Evolutionary conservation across 1,140 invertebrate species (phyloP).

Genomic region (Neodiprion fabricii): DNA sequence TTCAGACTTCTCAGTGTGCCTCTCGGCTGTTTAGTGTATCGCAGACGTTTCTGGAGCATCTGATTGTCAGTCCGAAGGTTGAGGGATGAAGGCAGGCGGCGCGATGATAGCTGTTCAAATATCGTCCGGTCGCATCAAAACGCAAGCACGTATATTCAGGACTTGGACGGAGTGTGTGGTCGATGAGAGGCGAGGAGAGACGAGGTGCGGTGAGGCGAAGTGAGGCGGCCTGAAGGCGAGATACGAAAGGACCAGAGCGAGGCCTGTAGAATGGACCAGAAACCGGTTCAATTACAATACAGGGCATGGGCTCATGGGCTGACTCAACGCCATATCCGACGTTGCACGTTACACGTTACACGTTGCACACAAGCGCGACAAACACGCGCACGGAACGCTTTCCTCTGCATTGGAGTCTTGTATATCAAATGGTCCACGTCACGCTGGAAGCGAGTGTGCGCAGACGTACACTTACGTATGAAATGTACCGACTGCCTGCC

Average conservation of each 20-base stretch:
- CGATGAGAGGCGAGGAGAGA: not conserved
- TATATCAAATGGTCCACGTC: not conserved
- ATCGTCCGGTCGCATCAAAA: not conserved
- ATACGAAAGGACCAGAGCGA: constrained; percentile 5
- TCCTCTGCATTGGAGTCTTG: not conserved
- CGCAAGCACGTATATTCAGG: not conserved
- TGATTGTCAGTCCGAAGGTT: no score
- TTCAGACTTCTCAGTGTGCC: not conserved
- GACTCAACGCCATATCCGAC: constrained; percentile 32
- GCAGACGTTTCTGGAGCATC: no score
- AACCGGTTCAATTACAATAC: constrained; percentile 46
- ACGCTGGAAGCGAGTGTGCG: no score
- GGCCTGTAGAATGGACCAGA: constrained; percentile 25
- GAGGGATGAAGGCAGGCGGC: no score
- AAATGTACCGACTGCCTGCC: no score
- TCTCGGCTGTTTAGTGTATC: not conserved
- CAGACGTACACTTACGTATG: no score
- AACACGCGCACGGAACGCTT: not conserved
- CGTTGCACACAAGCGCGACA: constrained; percentile 1
- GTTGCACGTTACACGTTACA: not conserved
- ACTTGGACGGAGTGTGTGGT: not conserved
- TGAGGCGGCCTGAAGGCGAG: not conserved
- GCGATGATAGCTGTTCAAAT: not conserved
- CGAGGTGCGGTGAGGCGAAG: not conserved
- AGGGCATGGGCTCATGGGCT: constrained; percentile 32